Base-by-base conservation (phyloP, 2,113 vertebrate species). In the Pterocles burchelli region DNA sequence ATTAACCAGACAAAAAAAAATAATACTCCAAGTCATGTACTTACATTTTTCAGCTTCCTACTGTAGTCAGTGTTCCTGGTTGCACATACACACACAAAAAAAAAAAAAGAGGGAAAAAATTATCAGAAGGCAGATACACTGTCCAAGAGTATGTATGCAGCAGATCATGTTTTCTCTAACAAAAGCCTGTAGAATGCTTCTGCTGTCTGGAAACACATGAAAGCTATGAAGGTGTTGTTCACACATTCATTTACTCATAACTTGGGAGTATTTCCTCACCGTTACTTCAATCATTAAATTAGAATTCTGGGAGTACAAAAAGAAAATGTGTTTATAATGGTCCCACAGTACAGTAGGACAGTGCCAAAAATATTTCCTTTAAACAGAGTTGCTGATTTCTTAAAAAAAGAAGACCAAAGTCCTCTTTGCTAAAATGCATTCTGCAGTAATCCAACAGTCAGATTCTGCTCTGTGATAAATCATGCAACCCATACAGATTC, bases 1-100 rank as follows among this genome's bases (percentile, higher is more conserved):
- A 94, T 75, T 51, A 94, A 81, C 10, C 25, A 89, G 33, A 87
- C 12, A 18, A 65, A 33, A 25, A 52, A 51, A 79, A n/a, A n/a
- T n/a, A n/a, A 38, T 16, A 20, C 7, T 87, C 26, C 26, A 95
- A 90, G n/a, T 58, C 46, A 75, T 85, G 54, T 95, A 99, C 99
- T 99, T 98, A 99, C 99, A 98, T 99, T 99, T 98, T 99, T 99
- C 93, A 99, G 98, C 94, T 99, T 99, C 96, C 99, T 98, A 97
- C 97, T 99, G 96, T 79, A 98, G 97, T 99, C 99, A 73, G 91
- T 94, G 94, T 97, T 98, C 98, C 99, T 99, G 98, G 70, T 86
- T 81, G 86, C 24, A 34, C 34, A 41, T 21, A 66, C 22, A 92
- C 24, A 75, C 20, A 67, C 26, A 90, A 43, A n/a, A 85, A 67